These are phyloP conservation scores for Busseola fusca DNA, from an alignment of 2,888 invertebrate genomes.

Conservation along the genomic window DNA sequence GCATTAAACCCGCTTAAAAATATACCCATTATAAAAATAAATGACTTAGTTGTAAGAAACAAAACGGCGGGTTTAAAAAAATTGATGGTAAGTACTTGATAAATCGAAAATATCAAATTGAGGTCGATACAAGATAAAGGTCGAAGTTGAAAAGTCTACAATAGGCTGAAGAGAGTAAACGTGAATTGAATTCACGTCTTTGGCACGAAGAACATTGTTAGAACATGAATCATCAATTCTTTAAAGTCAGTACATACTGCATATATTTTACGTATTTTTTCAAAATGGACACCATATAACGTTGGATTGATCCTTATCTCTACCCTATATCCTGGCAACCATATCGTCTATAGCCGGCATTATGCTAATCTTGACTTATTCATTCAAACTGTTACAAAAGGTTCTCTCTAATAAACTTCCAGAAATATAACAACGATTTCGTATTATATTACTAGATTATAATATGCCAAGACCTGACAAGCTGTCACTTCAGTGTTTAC, in stretches of 20 bases:
- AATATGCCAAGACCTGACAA: constrained; percentile 16
- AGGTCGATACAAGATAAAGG: constrained; percentile 17
- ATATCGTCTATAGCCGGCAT: neutral
- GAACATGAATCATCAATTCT: constrained; percentile 32
- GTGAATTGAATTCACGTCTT: neutral
- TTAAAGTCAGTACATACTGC: neutral
- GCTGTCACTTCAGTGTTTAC: constrained; percentile 38
- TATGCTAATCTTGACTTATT: neutral
- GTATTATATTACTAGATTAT: neutral
- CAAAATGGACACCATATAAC: neutral
- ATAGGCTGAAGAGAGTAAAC: constrained; percentile 5
- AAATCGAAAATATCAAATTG: constrained; percentile 35
- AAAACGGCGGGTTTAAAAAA: constrained; percentile 17
- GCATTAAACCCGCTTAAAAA: too few relatives aligned
- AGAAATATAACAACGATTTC: constrained; percentile 2
- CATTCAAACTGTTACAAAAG: neutral
- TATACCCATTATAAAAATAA: constrained; percentile 23
- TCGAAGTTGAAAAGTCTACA: constrained; percentile 20
- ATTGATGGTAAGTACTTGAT: constrained; percentile 18
- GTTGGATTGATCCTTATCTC: neutral
- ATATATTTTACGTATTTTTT: neutral
- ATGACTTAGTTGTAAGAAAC: constrained; percentile 2
- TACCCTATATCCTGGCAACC: constrained; percentile 12
- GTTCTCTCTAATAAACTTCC: neutral
- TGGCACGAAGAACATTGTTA: neutral